These are phyloP conservation scores for Nemotelus nigrinus DNA, from an alignment of 2,888 invertebrate species.

Conservation along the genomic window DNA sequence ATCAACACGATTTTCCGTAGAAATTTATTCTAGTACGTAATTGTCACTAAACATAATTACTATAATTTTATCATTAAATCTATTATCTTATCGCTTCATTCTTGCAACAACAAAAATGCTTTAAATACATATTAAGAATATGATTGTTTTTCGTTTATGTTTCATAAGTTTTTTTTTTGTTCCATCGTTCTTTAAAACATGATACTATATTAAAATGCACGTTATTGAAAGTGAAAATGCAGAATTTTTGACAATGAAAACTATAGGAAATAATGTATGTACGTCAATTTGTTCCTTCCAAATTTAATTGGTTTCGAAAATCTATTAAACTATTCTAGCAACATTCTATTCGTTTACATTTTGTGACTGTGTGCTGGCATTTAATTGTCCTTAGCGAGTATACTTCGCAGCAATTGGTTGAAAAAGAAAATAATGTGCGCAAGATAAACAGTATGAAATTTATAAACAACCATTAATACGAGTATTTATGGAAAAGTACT, in stretches of 20 bases:
- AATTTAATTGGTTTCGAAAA: no score
- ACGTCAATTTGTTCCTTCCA: no score
- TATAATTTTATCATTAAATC: conserved; percentile 27
- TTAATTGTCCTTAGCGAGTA: conserved; percentile 14
- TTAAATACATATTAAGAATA: conserved; percentile 39
- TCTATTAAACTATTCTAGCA: no score
- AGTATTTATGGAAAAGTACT: neutral
- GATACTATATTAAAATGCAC: no score
- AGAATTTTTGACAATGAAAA: no score
- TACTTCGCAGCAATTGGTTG: conserved; percentile 33
- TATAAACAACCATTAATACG: neutral
- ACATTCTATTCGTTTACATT: neutral
- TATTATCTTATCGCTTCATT: conserved; percentile 37
- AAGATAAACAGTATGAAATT: neutral
- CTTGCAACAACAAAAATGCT: conserved; percentile 29
- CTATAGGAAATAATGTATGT: no score
- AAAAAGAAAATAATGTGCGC: neutral
- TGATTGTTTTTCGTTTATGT: conserved; percentile 8
- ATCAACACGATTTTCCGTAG: neutral
- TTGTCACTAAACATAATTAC: conserved; percentile 20
- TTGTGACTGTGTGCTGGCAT: conserved; percentile 9
- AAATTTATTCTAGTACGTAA: conserved; percentile 6
- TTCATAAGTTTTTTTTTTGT: neutral
- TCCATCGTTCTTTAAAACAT: neutral
- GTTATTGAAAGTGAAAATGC: no score